phyloP scores from a whole-genome alignment of 2,888 invertebrate species.

The Pemphredon lugubris region DNA sequence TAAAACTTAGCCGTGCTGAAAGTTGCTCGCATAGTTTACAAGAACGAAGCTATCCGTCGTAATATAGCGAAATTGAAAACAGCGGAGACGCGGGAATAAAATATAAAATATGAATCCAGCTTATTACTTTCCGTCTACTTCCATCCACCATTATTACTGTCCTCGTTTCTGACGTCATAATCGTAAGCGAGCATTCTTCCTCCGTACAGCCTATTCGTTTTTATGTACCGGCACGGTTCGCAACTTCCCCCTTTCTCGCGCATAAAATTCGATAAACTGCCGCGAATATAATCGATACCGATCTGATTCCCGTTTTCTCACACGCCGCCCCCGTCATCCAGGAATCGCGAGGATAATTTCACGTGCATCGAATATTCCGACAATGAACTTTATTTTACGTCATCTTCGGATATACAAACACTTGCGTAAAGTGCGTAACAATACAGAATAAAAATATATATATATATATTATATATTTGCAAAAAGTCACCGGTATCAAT shows the following conservation, averaged over 20 bases:
- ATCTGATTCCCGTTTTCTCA: too few relatives aligned
- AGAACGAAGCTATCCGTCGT: slow-evolving; percentile 36
- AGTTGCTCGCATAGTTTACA: slow-evolving; percentile 28
- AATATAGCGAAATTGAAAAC: slow-evolving; percentile 42
- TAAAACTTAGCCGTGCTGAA: slow-evolving; percentile 17
- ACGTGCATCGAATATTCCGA: background rate
- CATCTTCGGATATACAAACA: slow-evolving; percentile 6
- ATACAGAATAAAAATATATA: background rate
- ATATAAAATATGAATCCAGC: slow-evolving; percentile 52
- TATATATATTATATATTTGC: too few relatives aligned
- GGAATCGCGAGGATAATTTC: too few relatives aligned
- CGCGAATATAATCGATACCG: too few relatives aligned
- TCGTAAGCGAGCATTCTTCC: slow-evolving; percentile 6
- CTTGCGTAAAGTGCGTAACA: slow-evolving; percentile 15
- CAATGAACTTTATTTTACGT: slow-evolving; percentile 33
- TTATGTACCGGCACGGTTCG: too few relatives aligned
- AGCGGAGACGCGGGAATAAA: slow-evolving; percentile 39
- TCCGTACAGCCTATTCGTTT: slow-evolving; percentile 7
- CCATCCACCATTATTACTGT: slow-evolving; percentile 40
- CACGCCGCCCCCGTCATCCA: too few relatives aligned
- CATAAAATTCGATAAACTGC: slow-evolving; percentile 19
- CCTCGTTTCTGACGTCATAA: slow-evolving; percentile 37
- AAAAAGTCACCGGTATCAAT: too few relatives aligned
- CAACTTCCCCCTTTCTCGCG: slow-evolving; percentile 8
- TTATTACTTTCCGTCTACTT: slow-evolving; percentile 53